Base-by-base conservation (phyloP, 2,113 vertebrate genomes). In the Sylvia atricapilla region DNA sequence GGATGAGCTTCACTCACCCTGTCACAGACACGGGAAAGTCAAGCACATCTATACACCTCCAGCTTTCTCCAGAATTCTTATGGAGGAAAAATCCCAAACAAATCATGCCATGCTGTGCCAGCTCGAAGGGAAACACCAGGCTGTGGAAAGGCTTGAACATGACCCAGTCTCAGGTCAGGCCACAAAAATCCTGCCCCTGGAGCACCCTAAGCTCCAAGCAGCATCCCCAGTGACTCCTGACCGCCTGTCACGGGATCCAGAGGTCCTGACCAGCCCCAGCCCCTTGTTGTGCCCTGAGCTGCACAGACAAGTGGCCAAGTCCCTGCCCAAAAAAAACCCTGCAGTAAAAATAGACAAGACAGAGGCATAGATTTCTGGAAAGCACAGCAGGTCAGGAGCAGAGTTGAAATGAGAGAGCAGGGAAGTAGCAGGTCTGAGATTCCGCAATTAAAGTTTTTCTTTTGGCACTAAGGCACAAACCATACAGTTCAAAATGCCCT, bases 301-400 rank as follows among this genome's bases (percentile, higher is more conserved):
- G 76, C 84, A 47, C 83, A 70, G 50, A 74, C 55, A 44, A 4
- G 2, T 4, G 75, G 78, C 28, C 63, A 69, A 76, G 28, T 15
- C 75, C 75, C 46, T 66, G 35, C 86, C 76, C 52, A 74, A 90
- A 93, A 80, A 72, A 79, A 62, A 6, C 23, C 30, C 60, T 27
- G 41, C 47, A 59, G 25, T 68, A 81, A 78, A 94, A 90, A 87
- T n/a, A 94, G 89, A 33, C 30, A 62, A 69, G 85, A 49, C 67
- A 89, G 95, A 97, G 73, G 47, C 68, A 67, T 55, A 89, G 93
- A 84, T 89, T 94, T 82, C 82, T 24, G 56, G 84, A 16, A 84
- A 64, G 0, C 84, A 28, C 69, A 87, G 77, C 89, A 76, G 77
- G 86, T 94, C 60, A 33, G 84, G 52, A 70, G 73, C 81, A 64